phyloP scores from a whole-genome alignment of 1,140 invertebrate species.

The Bombus superbus region DNA sequence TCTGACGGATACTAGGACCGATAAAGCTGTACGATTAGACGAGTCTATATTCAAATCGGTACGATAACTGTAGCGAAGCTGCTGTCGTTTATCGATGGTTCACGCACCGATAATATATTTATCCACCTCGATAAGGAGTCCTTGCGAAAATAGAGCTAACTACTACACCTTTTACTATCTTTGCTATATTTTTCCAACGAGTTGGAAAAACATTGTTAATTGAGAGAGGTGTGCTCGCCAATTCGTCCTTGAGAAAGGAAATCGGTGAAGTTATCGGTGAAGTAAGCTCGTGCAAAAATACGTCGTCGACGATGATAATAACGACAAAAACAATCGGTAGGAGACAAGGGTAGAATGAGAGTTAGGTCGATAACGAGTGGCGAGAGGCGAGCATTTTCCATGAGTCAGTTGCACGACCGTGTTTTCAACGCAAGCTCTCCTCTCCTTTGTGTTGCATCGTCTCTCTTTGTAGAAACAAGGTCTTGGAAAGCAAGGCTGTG shows the following conservation, averaged over 20 bases:
- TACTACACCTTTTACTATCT: neutral
- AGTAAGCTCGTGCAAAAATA: neutral
- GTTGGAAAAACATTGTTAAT: neutral
- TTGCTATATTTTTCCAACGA: neutral
- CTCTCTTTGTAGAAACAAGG: neutral
- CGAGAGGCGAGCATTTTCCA: slow-evolving; percentile 54
- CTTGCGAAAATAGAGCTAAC: neutral
- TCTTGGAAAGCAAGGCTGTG: neutral
- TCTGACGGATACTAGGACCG: neutral
- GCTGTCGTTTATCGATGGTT: neutral
- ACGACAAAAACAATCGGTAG: slow-evolving; percentile 23
- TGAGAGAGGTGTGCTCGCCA: neutral
- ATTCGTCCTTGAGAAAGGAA: neutral
- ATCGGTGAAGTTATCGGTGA: neutral
- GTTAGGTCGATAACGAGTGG: slow-evolving; percentile 45
- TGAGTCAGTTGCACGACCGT: slow-evolving; percentile 43
- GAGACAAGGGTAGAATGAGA: slow-evolving; percentile 26
- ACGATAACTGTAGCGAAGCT: slow-evolving; percentile 1
- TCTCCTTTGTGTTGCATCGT: neutral
- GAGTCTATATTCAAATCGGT: neutral
- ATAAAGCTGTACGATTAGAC: neutral
- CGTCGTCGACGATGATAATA: slow-evolving; percentile 26
- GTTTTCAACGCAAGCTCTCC: neutral
- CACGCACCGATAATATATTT: slow-evolving; percentile 12
- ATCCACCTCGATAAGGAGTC: neutral